Percentiles rank a stretch among this genome's conserved stretches.
Evolutionary conservation across 1,140 invertebrate genomes (phyloP).

Genomic region (Helicoverpa armigera): DNA sequence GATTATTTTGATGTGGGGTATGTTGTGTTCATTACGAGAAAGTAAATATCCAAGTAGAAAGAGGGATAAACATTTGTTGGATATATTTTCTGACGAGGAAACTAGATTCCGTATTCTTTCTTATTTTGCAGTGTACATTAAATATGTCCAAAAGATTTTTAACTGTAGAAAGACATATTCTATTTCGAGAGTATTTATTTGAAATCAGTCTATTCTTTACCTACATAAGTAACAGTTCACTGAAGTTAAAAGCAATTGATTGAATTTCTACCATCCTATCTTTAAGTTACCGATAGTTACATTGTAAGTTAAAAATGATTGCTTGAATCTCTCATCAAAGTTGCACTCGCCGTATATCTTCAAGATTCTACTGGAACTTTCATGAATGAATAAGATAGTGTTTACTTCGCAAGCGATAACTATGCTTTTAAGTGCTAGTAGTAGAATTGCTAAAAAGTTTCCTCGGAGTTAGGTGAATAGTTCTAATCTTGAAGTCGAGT

Average conservation of each 20-base stretch:
- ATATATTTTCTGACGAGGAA: no score
- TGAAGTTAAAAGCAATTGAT: background rate
- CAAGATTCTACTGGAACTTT: constrained; percentile 45
- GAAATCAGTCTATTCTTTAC: no score
- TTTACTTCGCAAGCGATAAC: constrained; percentile 60
- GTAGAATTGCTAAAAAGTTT: constrained; percentile 82
- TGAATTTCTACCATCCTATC: background rate
- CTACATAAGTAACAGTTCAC: no score
- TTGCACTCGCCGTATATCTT: constrained; percentile 40
- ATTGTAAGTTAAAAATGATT: constrained; percentile 39
- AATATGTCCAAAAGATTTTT: no score
- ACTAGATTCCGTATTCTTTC: no score
- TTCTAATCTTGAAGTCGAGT: constrained; percentile 75
- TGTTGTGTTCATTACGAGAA: background rate
- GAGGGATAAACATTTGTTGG: background rate
- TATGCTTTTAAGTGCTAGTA: constrained; percentile 67
- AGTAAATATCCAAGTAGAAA: background rate
- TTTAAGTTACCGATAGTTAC: background rate
- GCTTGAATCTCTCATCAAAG: constrained; percentile 18
- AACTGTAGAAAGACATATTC: no score
- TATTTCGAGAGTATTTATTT: no score
- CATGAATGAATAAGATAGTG: constrained; percentile 58
- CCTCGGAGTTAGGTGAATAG: constrained; percentile 74
- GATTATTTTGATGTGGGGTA: constrained; percentile 14
- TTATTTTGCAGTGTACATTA: no score